Evolutionary conservation across 2,797 vertebrate species (phyloP), one percentile per base, ranked within the genome.

Genomic region (Schizothorax lantsangensis): DNA sequence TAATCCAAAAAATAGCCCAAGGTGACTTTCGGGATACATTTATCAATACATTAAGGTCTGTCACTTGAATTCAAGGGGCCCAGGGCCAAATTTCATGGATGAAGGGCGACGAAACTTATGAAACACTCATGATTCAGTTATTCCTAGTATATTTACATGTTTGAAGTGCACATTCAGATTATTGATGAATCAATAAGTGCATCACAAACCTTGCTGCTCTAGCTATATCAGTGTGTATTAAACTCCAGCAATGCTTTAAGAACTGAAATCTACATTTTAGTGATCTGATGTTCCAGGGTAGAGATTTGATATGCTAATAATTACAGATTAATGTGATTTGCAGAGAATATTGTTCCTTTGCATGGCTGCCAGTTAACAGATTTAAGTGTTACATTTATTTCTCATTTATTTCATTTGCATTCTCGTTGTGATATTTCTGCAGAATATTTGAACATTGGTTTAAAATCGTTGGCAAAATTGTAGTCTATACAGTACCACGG

Each of bases 1-100:
- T 66, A 66, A 74, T 84, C 66, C 64, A 33, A 71, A 74, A 85
- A 85, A 74, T 6, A 52, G 77, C 30, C 43, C 49, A 26, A 74
- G 12, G 33, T 73, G 72, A 43, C 78, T 84, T 68, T 59, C 38
- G 73, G 45, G 45, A 69, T 2, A 36, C 1, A 64, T 82, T 84
- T 83, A 73, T 87, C 64, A 75, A 30, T 40, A 45, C 23, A 79
- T 43, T 49, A 40, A 80, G 38, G 68, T 4, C 69, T n/a, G 52
- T 81, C 43, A 52, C 47, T 43, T 54, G 9, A 72, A 69, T 81
- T 47, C 26, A 23, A 33, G 9, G 7, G 30, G 19, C 45, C 64
- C 45, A 52, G 45, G 12, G 45, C 30, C 14, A 81, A 45, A 80
- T 80, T 12, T 33, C 40, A 66, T 80, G 78, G 23, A 59, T 62